Evolutionary conservation across 2,888 invertebrate genomes (phyloP).

Genomic region (Leucania comma): DNA sequence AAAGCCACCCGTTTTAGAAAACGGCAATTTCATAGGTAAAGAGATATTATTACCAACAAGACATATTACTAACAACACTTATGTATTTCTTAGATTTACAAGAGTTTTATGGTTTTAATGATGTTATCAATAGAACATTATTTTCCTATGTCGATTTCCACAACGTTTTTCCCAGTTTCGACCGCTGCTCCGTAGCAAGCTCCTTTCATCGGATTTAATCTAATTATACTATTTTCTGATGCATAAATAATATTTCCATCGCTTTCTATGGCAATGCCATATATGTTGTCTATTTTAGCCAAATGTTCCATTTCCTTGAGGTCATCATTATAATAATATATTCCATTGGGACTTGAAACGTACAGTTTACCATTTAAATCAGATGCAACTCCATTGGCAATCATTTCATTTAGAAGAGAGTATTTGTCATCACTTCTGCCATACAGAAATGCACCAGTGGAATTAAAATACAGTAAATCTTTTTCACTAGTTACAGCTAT

Average conservation of each 20-base stretch:
- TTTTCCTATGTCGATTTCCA: background rate
- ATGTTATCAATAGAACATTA: background rate
- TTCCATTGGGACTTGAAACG: constrained; percentile 66
- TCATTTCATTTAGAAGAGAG: constrained; percentile 49
- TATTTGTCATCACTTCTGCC: constrained; percentile 43
- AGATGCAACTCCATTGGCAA: constrained; percentile 65
- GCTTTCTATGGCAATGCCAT: constrained; percentile 67
- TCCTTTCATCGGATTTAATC: constrained; percentile 61
- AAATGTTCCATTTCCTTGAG: constrained; percentile 48
- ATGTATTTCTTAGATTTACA: background rate
- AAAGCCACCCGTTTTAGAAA: too few species aligned
- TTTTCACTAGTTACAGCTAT: constrained; percentile 68
- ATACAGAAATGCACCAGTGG: constrained; percentile 70
- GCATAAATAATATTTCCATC: constrained; percentile 70
- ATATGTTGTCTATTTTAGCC: constrained; percentile 43
- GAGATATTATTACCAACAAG: too few species aligned
- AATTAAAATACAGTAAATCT: constrained; percentile 69
- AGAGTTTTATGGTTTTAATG: background rate
- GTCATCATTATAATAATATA: constrained; percentile 61
- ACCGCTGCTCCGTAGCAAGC: constrained; percentile 37
- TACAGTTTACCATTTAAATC: constrained; percentile 69
- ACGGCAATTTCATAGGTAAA: too few species aligned
- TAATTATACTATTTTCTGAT: constrained; percentile 63
- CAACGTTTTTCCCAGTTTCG: background rate
- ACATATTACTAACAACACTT: background rate